phyloP scores from a whole-genome alignment of 2,888 invertebrate genomes.

The Parnassius mnemosyne region DNA sequence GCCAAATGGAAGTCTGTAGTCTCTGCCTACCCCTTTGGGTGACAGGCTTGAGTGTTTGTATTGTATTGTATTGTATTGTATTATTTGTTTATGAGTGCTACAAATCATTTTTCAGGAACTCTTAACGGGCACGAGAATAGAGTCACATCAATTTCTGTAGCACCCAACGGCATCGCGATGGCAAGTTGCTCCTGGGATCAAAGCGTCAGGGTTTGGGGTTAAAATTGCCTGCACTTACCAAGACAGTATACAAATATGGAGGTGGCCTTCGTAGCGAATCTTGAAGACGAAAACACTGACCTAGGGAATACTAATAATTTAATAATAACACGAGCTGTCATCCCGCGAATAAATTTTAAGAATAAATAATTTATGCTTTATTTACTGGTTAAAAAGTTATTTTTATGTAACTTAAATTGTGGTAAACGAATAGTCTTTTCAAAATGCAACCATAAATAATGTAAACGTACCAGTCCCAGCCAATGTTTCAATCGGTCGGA shows the following conservation, averaged over 20 bases:
- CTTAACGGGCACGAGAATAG: constrained; percentile 92
- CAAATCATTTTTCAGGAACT: constrained; percentile 78
- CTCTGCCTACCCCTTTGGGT: too few relatives aligned
- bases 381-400: too few relatives aligned
- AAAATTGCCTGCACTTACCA: constrained; percentile 38
- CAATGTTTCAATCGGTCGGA: too few relatives aligned
- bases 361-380: neutral
- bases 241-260: neutral
- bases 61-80: too few relatives aligned
- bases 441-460: too few relatives aligned
- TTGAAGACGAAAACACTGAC: neutral
- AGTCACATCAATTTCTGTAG: constrained; percentile 90
- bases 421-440: too few relatives aligned
- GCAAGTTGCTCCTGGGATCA: constrained; percentile 97
- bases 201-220: constrained; percentile 92
- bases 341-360: neutral
- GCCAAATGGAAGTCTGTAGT: too few relatives aligned
- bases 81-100: too few relatives aligned
- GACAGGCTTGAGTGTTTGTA: too few relatives aligned
- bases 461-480: too few relatives aligned
- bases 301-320: neutral
- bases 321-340: neutral
- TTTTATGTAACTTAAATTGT: too few relatives aligned
- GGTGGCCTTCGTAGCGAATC: neutral
- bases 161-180: constrained; percentile 91